Percentiles rank a stretch among this genome's conserved stretches.
Conservation (phyloP, 2,113 vertebrate species). For the Maccullochella peelii region DNA sequence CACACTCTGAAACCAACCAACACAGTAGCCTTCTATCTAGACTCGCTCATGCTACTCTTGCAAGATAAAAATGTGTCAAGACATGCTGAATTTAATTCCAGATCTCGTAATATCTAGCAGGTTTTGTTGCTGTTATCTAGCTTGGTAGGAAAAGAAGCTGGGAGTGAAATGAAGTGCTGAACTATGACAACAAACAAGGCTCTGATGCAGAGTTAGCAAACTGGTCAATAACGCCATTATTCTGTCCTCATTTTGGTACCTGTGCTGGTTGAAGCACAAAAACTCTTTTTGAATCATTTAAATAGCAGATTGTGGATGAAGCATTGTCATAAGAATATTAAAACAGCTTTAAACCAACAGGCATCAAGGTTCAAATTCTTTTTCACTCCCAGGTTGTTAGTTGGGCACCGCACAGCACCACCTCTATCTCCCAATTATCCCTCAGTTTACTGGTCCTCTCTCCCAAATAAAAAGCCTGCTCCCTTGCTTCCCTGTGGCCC, state of each 20-base stretch:
- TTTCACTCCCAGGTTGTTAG: constrained; percentile 12
- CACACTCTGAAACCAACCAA: constrained; percentile 56
- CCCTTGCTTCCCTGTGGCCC: constrained; percentile 40
- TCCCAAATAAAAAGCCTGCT: constrained; percentile 56
- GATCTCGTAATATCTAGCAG: neutral
- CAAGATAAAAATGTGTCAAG: constrained; percentile 29
- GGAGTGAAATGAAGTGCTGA: constrained; percentile 22
- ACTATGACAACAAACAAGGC: constrained; percentile 5
- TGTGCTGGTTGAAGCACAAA: neutral
- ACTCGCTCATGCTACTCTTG: constrained; percentile 26
- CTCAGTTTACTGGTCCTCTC: constrained; percentile 29
- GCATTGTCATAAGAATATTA: neutral
- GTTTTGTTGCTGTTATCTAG: neutral
- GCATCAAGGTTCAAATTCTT: constrained; percentile 7
- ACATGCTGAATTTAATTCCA: constrained; percentile 12
- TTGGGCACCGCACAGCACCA: neutral
- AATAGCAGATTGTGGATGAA: constrained; percentile 8
- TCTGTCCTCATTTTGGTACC: constrained; percentile 50
- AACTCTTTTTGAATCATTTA: constrained; percentile 27
- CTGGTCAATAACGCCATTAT: neutral
- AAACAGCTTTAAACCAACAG: constrained; percentile 26
- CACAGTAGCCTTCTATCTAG: constrained; percentile 42
- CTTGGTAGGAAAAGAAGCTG: constrained; percentile 13
- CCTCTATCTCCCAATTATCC: constrained; percentile 49
- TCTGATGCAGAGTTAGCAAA: constrained; percentile 27